phyloP scores from a whole-genome alignment of 1,140 invertebrate genomes.

The Vanessa tameamea region DNA sequence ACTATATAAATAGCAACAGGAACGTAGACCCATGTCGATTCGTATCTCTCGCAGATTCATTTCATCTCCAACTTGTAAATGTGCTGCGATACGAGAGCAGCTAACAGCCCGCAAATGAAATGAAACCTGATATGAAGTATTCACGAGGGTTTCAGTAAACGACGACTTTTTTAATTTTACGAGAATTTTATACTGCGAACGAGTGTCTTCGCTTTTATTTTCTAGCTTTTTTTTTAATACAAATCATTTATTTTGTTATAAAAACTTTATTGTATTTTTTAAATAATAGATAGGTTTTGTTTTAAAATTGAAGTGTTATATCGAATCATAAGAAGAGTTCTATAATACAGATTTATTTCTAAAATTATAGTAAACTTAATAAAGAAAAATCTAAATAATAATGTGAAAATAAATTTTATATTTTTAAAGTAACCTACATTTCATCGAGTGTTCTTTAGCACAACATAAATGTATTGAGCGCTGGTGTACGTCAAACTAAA shows the following conservation, averaged over 20 bases:
- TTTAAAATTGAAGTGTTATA: too few relatives aligned
- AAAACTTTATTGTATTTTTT: too few relatives aligned
- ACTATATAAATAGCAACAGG: background rate
- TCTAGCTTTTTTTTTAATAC: background rate
- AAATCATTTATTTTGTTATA: too few relatives aligned
- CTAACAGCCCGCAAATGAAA: slow-evolving; percentile 21
- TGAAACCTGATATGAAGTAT: slow-evolving; percentile 22
- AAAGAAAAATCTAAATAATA: too few relatives aligned
- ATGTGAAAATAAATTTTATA: too few relatives aligned
- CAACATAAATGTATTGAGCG: too few relatives aligned
- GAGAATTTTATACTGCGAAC: slow-evolving; percentile 15
- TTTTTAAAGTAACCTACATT: too few relatives aligned
- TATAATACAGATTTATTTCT: too few relatives aligned
- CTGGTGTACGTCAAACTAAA: background rate
- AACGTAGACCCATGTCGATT: background rate
- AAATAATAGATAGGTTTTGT: too few relatives aligned
- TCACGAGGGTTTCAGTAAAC: slow-evolving; percentile 20
- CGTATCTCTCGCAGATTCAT: slow-evolving; percentile 10
- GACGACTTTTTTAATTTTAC: slow-evolving; percentile 17
- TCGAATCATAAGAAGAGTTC: too few relatives aligned
- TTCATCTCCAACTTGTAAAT: slow-evolving; percentile 6
- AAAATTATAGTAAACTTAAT: too few relatives aligned
- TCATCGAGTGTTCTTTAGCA: too few relatives aligned
- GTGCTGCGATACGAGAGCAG: slow-evolving; percentile 6
- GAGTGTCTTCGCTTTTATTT: background rate